phyloP scores from a whole-genome alignment of 1,140 invertebrate genomes.

The Drosophila bifasciata region DNA sequence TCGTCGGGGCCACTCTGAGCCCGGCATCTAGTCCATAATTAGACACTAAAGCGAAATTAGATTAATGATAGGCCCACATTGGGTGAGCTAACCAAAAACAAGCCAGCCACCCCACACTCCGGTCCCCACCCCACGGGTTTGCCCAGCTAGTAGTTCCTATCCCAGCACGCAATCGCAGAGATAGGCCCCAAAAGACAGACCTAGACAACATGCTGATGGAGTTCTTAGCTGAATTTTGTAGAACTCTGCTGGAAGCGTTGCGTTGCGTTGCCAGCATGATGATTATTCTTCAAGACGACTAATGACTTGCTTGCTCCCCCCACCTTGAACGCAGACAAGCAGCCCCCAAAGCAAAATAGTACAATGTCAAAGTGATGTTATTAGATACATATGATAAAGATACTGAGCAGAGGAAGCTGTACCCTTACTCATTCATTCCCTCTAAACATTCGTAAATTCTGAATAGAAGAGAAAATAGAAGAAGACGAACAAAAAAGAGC shows the following conservation, averaged over 20 bases:
- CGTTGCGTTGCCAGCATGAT: constrained; percentile 42
- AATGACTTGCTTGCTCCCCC: constrained; percentile 56
- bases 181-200: constrained; percentile 35
- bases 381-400: constrained; percentile 8
- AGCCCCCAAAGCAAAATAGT: too few species aligned
- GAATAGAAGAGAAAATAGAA: neutral
- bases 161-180: constrained; percentile 48
- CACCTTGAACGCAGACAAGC: constrained; percentile 36
- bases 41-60: constrained; percentile 75
- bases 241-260: constrained; percentile 36
- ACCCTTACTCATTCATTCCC: too few species aligned
- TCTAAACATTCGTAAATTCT: neutral
- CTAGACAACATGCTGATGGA: constrained; percentile 44
- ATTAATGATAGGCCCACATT: constrained; percentile 78
- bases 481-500: neutral
- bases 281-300: constrained; percentile 70
- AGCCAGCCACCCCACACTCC: neutral
- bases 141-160: constrained; percentile 38
- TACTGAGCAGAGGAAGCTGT: neutral
- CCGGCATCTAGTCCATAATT: constrained; percentile 40
- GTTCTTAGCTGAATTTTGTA: constrained; percentile 59
- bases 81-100: constrained; percentile 40
- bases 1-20: constrained; percentile 24
- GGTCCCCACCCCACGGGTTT: neutral
- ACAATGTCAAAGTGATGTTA: constrained; percentile 46